phyloP scores from a whole-genome alignment of 2,797 vertebrate species.

The Margarornis squamiger region DNA sequence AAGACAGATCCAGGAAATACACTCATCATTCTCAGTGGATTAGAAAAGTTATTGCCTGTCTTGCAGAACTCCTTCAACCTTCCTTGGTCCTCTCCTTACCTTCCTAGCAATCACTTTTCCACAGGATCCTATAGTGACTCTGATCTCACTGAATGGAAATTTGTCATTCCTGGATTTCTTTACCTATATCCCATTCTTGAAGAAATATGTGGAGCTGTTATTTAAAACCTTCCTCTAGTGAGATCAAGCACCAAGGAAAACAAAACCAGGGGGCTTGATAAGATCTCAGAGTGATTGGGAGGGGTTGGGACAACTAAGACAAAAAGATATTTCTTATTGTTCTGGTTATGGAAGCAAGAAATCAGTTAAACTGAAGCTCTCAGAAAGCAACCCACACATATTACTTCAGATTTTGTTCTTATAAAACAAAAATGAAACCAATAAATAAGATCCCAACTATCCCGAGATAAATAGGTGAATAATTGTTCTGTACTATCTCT shows the following conservation, averaged over 20 bases:
- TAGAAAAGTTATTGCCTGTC: not conserved
- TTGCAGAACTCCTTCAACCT: not conserved
- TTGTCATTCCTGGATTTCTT: not conserved
- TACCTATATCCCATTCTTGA: not conserved
- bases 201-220: not conserved
- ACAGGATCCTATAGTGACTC: not conserved
- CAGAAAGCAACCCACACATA: not conserved
- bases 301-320: not conserved
- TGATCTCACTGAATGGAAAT: not conserved
- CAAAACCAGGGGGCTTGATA: not conserved
- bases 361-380: not conserved
- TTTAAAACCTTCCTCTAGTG: not conserved
- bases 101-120: not conserved
- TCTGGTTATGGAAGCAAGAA: not conserved
- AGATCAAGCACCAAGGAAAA: not conserved
- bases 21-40: not conserved
- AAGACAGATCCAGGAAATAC: conserved; percentile 1
- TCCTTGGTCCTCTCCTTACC: not conserved
- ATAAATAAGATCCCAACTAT: not conserved
- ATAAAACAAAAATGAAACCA: not conserved
- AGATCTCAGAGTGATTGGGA: not conserved
- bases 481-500: not conserved
- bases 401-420: not conserved
- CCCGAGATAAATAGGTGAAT: not conserved
- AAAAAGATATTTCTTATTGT: not conserved